Evolutionary conservation across 2,113 vertebrate species (phyloP).

Genomic region (Corydoras sp.): DNA sequence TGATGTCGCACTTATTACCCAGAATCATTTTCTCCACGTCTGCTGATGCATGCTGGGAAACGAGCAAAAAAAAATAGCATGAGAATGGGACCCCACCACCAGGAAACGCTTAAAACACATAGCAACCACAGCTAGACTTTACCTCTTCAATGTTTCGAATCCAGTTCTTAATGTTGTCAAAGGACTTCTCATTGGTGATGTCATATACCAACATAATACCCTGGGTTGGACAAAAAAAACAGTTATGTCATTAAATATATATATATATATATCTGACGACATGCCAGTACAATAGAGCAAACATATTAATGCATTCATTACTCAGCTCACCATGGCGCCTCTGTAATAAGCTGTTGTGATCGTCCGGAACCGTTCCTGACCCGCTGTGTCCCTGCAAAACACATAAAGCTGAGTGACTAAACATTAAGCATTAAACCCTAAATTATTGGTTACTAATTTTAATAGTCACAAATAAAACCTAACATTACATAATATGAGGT

Average conservation of each 20-base stretch:
- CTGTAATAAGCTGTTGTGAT: conserved; percentile 96
- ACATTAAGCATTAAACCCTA: no score
- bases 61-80: not conserved
- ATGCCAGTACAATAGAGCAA: not conserved
- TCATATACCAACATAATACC: conserved; percentile 97
- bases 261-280: not conserved
- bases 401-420: not conserved
- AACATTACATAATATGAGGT: no score
- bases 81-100: not conserved
- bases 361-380: conserved; percentile 91
- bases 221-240: conserved; percentile 51
- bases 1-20: conserved; percentile 96
- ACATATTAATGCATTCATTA: not conserved
- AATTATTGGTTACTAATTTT: no score
- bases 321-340: conserved; percentile 82
- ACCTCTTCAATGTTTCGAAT: conserved; percentile 96
- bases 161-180: conserved; percentile 97
- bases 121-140: conserved; percentile 1
- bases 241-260: not conserved
- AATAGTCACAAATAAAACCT: no score
- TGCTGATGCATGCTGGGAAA: conserved; percentile 83
- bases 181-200: conserved; percentile 95
- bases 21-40: conserved; percentile 98
- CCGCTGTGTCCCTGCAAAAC: conserved; percentile 83
- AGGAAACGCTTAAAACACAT: not conserved